Conservation (phyloP, 2,888 invertebrate species). For the Atethmia centrago region DNA sequence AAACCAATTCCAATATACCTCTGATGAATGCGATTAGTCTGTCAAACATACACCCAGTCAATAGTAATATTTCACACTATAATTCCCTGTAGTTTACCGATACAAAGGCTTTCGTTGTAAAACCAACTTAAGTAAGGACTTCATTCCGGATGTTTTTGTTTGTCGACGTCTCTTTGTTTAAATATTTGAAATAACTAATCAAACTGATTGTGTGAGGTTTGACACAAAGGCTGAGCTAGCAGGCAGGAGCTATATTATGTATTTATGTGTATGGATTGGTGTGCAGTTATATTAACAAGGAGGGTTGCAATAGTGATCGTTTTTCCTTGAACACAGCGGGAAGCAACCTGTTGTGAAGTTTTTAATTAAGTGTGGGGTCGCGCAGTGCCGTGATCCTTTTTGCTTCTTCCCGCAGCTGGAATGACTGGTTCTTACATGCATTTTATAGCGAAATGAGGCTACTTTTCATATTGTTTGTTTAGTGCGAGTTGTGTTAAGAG, state of each 20-base stretch:
- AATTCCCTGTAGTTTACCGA: constrained; percentile 20
- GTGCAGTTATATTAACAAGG: constrained; percentile 58
- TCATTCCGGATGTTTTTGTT: constrained; percentile 31
- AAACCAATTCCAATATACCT: too few relatives aligned
- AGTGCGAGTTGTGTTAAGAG: constrained; percentile 29
- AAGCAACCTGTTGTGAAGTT: constrained; percentile 87
- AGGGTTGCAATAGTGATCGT: constrained; percentile 58
- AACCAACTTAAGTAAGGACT: constrained; percentile 23
- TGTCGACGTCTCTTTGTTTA: constrained; percentile 35
- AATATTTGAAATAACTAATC: constrained; percentile 43
- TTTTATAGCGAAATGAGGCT: constrained; percentile 56
- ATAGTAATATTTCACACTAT: background rate
- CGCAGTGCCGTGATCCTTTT: constrained; percentile 73
- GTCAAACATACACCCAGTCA: constrained; percentile 4
- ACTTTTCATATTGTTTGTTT: constrained; percentile 58
- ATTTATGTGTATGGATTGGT: constrained; percentile 31
- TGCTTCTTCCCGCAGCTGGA: constrained; percentile 67
- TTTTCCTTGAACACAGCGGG: constrained; percentile 69
- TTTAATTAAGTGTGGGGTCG: constrained; percentile 85
- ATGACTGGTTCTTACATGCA: constrained; percentile 74
- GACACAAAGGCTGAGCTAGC: constrained; percentile 8
- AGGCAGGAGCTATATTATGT: constrained; percentile 13
- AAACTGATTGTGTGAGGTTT: constrained; percentile 39
- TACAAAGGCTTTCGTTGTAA: constrained; percentile 31
- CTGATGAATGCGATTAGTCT: background rate